These are phyloP conservation scores for Gallinago jamesoni DNA, from an alignment of 2,113 vertebrate genomes.

Conservation along the genomic window DNA sequence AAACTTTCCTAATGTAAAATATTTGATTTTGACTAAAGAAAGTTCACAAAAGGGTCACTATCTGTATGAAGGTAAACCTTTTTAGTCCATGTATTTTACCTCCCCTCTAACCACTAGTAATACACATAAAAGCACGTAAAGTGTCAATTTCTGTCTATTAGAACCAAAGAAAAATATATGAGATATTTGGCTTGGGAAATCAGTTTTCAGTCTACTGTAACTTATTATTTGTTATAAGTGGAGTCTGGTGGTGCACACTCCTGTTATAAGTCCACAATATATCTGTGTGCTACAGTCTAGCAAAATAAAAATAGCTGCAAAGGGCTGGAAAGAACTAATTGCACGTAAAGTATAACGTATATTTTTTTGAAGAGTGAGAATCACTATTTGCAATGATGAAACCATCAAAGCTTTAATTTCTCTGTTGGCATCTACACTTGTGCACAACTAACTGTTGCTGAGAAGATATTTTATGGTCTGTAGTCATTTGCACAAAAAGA, in stretches of 20 bases:
- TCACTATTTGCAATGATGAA: not conserved
- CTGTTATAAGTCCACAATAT: not conserved
- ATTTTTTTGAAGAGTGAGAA: not conserved
- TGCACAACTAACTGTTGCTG: not conserved
- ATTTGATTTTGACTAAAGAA: not conserved
- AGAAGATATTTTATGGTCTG: not conserved
- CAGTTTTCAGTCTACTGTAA: slow-evolving; percentile 18
- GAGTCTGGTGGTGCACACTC: not conserved
- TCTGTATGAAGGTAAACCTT: not conserved
- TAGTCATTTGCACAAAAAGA: not conserved
- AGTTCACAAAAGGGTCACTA: not conserved
- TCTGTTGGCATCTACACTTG: not conserved
- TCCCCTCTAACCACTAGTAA: not conserved
- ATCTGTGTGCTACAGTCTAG: not conserved
- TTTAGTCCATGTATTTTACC: not conserved
- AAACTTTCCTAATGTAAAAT: not conserved
- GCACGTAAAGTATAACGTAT: not conserved
- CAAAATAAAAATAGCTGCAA: not conserved
- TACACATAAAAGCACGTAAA: not conserved
- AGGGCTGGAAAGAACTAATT: not conserved
- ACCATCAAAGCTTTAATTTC: slow-evolving; percentile 31
- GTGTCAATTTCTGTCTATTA: slow-evolving; percentile 8
- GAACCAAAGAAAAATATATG: not conserved
- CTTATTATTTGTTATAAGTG: not conserved
- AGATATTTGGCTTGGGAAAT: slow-evolving; percentile 35